Percentiles rank a stretch among this genome's conserved stretches.
phyloP scores from a whole-genome alignment of 1,140 invertebrate species.

The Daktulosphaira vitifoliae region DNA sequence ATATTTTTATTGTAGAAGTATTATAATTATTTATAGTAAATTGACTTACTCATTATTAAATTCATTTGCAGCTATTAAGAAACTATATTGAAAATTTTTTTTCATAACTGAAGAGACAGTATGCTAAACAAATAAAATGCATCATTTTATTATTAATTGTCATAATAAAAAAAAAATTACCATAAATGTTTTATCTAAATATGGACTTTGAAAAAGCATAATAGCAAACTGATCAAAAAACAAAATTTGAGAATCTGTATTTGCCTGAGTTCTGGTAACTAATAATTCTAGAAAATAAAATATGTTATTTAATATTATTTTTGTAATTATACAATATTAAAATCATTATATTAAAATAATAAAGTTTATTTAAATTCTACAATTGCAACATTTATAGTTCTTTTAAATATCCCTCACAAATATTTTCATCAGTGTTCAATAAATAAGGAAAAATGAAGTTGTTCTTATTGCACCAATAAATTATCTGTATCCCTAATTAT shows the following conservation, averaged over 20 bases:
- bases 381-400: neutral
- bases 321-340: too few relatives aligned
- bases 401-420: too few relatives aligned
- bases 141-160: neutral
- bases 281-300: constrained; percentile 43
- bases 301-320: neutral
- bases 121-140: constrained; percentile 35
- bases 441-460: too few relatives aligned
- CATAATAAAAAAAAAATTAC: constrained; percentile 34
- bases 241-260: constrained; percentile 48
- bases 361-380: neutral
- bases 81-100: constrained; percentile 37
- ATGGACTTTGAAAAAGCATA: constrained; percentile 46
- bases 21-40: neutral
- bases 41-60: constrained; percentile 33
- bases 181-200: constrained; percentile 46
- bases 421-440: too few relatives aligned
- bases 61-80: constrained; percentile 37
- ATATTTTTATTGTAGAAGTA: too few relatives aligned
- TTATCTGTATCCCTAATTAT: too few relatives aligned
- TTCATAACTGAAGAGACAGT: constrained; percentile 38
- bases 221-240: constrained; percentile 64
- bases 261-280: constrained; percentile 41
- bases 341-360: constrained; percentile 3
- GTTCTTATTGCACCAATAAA: too few relatives aligned